Evolutionary conservation across 2,113 vertebrate species (phyloP), one percentile per base, ranked within the genome.

Genomic region (Megalops atlanticus): DNA sequence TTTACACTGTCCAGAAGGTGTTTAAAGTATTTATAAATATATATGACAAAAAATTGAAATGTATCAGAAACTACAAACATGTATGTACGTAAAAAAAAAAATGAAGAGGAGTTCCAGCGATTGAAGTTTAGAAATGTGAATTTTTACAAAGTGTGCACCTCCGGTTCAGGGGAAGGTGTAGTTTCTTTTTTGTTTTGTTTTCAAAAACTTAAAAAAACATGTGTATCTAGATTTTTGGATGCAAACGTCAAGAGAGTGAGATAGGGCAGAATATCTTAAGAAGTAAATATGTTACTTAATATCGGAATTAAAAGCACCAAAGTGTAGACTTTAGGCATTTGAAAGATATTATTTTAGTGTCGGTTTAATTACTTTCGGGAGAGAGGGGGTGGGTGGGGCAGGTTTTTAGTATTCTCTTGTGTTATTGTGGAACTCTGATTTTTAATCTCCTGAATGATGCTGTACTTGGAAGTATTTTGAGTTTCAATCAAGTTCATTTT

Each of bases 1-100:
- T 95, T 94, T 94, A 93, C 94, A 93, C 94, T 95, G 89, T 96
- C 95, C 89, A 84, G 93, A 95, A 96, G 95, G 94, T 96, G 95
- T 96, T 96, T 95, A 93, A 93, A 90, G 90, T 92, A 91, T 93
- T 92, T 27, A 76, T 74, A 64, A 70, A 69, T 38, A 79, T 76
- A 72, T 40, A 68, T 43, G 24, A 81, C 69, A 83, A 78, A 85
- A 78, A 83, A 84, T 71, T 76, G 81, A 84, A 75, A 82, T 85
- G 70, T 27, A 35, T 69, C 39, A 36, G 5, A 71, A 89, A 40
- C 27, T 87, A 86, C 0, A 89, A 91, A 92, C 90, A 94, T 82
- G 84, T 84, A 80, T 80, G 84, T 84, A 88, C 77, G 64, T 58
- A 75, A 81, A 78, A 89, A 92, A 89, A 76, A 76, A 88, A 87